Evolutionary conservation across 1,140 invertebrate genomes (phyloP).

Genomic region (Heliconius melpomene): DNA sequence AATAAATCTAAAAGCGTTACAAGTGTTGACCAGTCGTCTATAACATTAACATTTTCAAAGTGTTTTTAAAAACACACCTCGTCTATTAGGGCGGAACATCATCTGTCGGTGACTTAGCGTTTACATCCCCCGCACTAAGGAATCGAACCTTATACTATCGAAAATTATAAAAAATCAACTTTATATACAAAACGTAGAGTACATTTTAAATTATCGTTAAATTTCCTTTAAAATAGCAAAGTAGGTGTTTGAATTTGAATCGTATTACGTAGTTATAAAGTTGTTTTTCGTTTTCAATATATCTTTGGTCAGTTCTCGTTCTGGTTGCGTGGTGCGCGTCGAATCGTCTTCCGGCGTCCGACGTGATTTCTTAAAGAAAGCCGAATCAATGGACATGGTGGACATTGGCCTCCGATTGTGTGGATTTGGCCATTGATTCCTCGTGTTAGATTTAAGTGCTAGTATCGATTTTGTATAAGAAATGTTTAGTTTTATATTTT

Average conservation of each 20-base stretch:
- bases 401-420: slow-evolving; percentile 74
- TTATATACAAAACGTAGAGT: slow-evolving; percentile 25
- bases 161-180: slow-evolving; percentile 36
- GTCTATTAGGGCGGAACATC: slow-evolving; percentile 55
- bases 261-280: slow-evolving; percentile 5
- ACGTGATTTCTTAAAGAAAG: slow-evolving; percentile 80
- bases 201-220: slow-evolving; percentile 9
- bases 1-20: not conserved
- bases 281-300: slow-evolving; percentile 32
- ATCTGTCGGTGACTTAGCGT: slow-evolving; percentile 49
- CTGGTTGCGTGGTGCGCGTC: slow-evolving; percentile 67
- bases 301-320: slow-evolving; percentile 59
- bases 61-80: slow-evolving; percentile 32
- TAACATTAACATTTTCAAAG: slow-evolving; percentile 18
- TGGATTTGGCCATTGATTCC: slow-evolving; percentile 39
- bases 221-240: not conserved
- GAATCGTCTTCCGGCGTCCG: slow-evolving; percentile 76
- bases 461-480: not conserved
- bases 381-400: slow-evolving; percentile 72
- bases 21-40: slow-evolving; percentile 12
- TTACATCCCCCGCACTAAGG: slow-evolving; percentile 45
- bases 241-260: not conserved
- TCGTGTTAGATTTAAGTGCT: not conserved
- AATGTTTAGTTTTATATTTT: not conserved
- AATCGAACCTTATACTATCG: slow-evolving; percentile 32